Evolutionary conservation across 2,113 vertebrate species (phyloP), one percentile per base, ranked within the genome.

Genomic region (Aphyosemion australe): DNA sequence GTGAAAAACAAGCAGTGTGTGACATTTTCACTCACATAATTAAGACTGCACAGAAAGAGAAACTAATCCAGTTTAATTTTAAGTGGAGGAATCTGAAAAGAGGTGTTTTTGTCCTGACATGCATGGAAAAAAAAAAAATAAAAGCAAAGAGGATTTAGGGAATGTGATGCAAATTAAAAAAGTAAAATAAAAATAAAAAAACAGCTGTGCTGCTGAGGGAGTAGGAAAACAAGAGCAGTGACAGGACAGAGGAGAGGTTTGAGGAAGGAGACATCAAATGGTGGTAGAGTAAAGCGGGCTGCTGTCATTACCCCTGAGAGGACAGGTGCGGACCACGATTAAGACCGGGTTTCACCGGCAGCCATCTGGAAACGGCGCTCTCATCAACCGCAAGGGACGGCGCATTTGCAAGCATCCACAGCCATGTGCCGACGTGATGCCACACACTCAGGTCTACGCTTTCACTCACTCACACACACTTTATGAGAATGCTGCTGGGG

Each of bases 311-410:
- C 82, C 79, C 78, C 67, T 54, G 86, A 88, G 84, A 89, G 83
- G 79, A 84, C 85, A 89, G 82, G 79, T 87, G 87, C 84, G 84
- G 84, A 85, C 79, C 75, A 82, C 76, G 85, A 90, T 92, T 91
- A 91, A 90, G 78, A 86, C 76, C 62, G 85, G 83, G 77, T 56
- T 80, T 80, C 78, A 68, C 79, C 60, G 65, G 85, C 78, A 89
- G 84, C 85, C 89, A 91, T 89, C 88, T 89, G 90, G 85, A 91
- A 90, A 87, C 74, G 68, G 69, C 64, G 52, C 64, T 61, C 78
- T n/a, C 67, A 70, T 82, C 75, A 75, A 72, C 71, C 80, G 31
- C 68, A 31, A 80, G 79, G 84, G 86, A 88, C 47, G 10, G 71
- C 71, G 88, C 79, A 82, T 84, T 86, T 85, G 64, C 80, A 78